Evolutionary conservation across 2,113 vertebrate species (phyloP).

Genomic region (Petrocephalus microphthalmus): DNA sequence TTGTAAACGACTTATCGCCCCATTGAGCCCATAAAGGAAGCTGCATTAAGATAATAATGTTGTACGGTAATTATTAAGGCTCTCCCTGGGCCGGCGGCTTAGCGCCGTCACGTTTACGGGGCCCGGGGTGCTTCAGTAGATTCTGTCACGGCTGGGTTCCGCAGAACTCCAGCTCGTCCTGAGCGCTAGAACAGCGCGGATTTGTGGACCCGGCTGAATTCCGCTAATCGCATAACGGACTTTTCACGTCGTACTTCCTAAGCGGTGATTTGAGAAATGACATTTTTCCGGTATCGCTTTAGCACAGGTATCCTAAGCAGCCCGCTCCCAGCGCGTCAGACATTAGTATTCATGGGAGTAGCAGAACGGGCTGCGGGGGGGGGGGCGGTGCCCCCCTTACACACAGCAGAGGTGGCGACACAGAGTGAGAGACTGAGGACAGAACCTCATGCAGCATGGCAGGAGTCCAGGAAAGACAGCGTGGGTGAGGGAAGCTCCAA

Average conservation of each 20-base stretch:
- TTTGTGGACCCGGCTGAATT: conserved; percentile 22
- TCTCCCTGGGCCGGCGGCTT: conserved; percentile 46
- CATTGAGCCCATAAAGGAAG: conserved; percentile 50
- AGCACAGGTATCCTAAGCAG: background rate
- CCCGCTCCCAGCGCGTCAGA: background rate
- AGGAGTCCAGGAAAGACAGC: too few species aligned
- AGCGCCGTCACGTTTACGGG: conserved; percentile 20
- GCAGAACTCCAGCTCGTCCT: background rate
- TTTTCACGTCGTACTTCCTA: conserved; percentile 24
- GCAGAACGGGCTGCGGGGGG: background rate
- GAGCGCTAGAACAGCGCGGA: conserved; percentile 9
- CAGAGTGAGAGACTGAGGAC: background rate
- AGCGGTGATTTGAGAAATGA: background rate
- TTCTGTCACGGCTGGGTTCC: background rate
- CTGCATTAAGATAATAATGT: conserved; percentile 56
- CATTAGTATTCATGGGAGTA: background rate
- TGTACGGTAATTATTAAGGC: conserved; percentile 57
- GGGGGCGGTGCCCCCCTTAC: background rate
- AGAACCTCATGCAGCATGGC: background rate
- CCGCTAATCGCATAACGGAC: conserved; percentile 26
- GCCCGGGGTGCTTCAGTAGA: background rate
- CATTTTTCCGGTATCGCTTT: background rate
- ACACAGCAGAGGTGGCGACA: background rate
- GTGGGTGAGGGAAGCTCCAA: background rate
- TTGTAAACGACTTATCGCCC: conserved; percentile 48